Percentiles rank a stretch among this genome's conserved stretches.
These are phyloP conservation scores for Pungitius pungitius DNA, from an alignment of 2,113 vertebrate species.

Conservation along the genomic window DNA sequence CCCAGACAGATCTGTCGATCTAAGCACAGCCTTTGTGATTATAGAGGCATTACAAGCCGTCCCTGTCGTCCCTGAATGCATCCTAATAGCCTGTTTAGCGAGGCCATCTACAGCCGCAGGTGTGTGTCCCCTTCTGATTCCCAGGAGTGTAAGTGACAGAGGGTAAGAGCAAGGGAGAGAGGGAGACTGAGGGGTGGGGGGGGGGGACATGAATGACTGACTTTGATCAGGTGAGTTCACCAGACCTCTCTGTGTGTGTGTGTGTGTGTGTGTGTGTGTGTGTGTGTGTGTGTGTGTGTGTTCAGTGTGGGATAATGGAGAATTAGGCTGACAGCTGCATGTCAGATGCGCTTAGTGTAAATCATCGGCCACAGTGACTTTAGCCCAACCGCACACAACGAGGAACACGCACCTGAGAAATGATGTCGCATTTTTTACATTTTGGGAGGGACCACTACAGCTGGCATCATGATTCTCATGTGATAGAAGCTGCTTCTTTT, in stretches of 20 bases:
- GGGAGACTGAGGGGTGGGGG: background rate
- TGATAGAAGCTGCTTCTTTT: background rate
- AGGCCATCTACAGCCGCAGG: slow-evolving; percentile 54
- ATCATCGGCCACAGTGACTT: slow-evolving; percentile 23
- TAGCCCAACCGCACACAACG: slow-evolving; percentile 5
- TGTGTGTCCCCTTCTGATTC: slow-evolving; percentile 51
- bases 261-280: background rate
- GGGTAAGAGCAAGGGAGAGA: slow-evolving; percentile 10
- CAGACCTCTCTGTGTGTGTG: background rate
- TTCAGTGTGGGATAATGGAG: slow-evolving; percentile 59
- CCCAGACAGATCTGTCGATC: slow-evolving; percentile 27
- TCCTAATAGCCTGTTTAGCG: slow-evolving; percentile 71
- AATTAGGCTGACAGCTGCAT: slow-evolving; percentile 58
- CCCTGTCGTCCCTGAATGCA: slow-evolving; percentile 55
- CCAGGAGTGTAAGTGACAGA: slow-evolving; percentile 62
- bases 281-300: slow-evolving; percentile 21
- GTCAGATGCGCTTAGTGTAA: slow-evolving; percentile 61
- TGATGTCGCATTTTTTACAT: slow-evolving; percentile 12
- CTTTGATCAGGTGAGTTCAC: slow-evolving; percentile 61
- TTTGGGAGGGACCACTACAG: background rate
- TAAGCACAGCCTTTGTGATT: slow-evolving; percentile 38
- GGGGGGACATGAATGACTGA: slow-evolving; percentile 40
- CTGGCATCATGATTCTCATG: background rate
- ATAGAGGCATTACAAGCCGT: slow-evolving; percentile 47
- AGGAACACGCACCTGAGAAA: background rate